Evolutionary conservation across 2,797 vertebrate genomes (phyloP), one percentile per base, ranked within the genome.

Genomic region (Schizopygopsis malacanthus): DNA sequence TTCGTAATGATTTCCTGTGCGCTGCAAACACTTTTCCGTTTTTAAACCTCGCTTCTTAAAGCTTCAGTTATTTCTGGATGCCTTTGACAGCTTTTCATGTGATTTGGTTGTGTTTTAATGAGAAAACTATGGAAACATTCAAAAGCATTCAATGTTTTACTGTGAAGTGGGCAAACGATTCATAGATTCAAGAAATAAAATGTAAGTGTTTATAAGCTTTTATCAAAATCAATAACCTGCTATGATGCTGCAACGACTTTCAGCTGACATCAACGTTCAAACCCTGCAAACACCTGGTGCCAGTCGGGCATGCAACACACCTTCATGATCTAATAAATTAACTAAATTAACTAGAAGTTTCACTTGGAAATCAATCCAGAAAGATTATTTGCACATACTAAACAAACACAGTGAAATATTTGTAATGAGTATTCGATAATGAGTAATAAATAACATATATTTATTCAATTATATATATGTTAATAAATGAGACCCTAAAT

Each of bases 281-380:
- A 10, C 16, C 9, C 18, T 28, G 22, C 22, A 47, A 47, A 72
- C 41, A 72, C 13, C 22, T 72, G 70, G 12, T 45, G 41, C 41
- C 41, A 72, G 22, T 45, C 11, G 2, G 16, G 67, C 37, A 12
- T 41, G 67, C 16, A 22, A 70, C 39, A 20, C 37, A 70, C 10
- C 5, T 50, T 50, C 45, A 6, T 18, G 45, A 75, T 50, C 4
- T 20, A 75, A 75, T 11, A 28, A 52, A 50, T 75, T 6, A 43
- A 41, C 41, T 10, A 25, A 28, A 50, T 73, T 15, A 41, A 41
- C 41, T 41, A 8, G 8, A 41, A 41, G 41, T 25, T 45, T 72
- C 41, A 45, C 16, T 52, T 75, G 41, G 22, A 75, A 75, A 75
- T 75, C 16, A 75, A 28, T 73, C 45, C 25, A 73, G n/a, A 65